Conservation (phyloP, 2,797 vertebrate species). For the Diceros bicornis region DNA sequence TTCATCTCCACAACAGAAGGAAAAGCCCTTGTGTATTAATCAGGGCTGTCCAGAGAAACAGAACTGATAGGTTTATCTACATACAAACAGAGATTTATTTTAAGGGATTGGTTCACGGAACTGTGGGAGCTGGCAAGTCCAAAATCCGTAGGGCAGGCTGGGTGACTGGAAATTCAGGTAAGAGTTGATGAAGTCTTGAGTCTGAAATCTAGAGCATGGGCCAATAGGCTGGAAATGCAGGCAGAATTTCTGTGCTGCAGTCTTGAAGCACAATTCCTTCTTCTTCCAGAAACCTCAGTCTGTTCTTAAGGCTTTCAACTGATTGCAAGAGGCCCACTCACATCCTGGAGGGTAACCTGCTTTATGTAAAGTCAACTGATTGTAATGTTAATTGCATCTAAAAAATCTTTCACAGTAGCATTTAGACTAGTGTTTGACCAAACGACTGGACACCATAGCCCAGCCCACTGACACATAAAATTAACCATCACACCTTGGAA, state of each 20-base stretch:
- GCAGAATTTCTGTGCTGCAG: background rate
- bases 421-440: background rate
- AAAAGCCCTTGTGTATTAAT: background rate
- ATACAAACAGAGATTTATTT: constrained; percentile 9
- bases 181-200: background rate
- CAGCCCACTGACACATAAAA: background rate
- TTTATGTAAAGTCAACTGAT: background rate
- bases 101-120: background rate
- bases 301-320: background rate
- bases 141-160: background rate
- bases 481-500: background rate
- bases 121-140: background rate
- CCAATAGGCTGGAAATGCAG: background rate
- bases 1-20: background rate
- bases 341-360: background rate
- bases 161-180: background rate
- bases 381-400: background rate
- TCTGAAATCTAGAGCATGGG: background rate
- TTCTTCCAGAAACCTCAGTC: background rate
- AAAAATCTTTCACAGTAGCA: background rate
- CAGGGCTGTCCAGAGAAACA: background rate
- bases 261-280: background rate
- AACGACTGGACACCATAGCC: background rate
- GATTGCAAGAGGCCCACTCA: background rate
- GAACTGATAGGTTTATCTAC: background rate